These are phyloP conservation scores for Porites rus DNA, from an alignment of 92 coral and sea anemone species.

Conservation along the genomic window DNA sequence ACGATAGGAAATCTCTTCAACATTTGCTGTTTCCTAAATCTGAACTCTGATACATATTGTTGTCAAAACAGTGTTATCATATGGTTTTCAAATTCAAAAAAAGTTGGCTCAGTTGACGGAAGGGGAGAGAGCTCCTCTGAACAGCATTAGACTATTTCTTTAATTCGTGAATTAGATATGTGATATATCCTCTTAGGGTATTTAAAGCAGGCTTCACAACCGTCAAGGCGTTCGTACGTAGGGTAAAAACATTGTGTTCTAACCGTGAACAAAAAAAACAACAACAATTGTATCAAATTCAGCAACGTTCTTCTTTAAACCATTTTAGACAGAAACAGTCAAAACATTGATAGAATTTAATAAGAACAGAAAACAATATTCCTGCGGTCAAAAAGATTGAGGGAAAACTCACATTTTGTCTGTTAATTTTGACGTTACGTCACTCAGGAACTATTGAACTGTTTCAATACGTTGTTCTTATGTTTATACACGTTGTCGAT, in stretches of 20 bases:
- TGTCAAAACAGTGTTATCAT: no score
- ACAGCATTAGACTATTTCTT: not conserved
- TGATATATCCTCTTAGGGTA: not conserved
- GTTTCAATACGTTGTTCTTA: not conserved
- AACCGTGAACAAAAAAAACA: no score
- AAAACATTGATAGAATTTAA: not conserved
- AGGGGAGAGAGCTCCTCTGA: not conserved
- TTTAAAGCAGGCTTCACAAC: not conserved
- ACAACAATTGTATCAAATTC: not conserved
- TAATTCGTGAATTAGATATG: not conserved
- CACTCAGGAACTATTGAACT: conserved; percentile 15
- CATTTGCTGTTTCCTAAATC: no score
- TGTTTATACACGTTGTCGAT: not conserved
- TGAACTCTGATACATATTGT: no score
- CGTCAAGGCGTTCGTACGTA: not conserved
- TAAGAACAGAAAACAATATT: not conserved
- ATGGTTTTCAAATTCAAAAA: no score
- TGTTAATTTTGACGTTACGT: conserved; percentile 22
- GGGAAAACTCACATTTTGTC: conserved; percentile 13
- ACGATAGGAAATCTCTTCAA: no score
- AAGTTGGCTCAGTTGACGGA: no score
- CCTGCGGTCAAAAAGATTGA: not conserved
- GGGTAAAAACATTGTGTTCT: not conserved
- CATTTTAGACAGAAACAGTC: not conserved
- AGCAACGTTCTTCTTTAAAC: not conserved